Evolutionary conservation across 2,113 vertebrate species (phyloP), one percentile per base, ranked within the genome.

Genomic region (Elephas maximus): DNA sequence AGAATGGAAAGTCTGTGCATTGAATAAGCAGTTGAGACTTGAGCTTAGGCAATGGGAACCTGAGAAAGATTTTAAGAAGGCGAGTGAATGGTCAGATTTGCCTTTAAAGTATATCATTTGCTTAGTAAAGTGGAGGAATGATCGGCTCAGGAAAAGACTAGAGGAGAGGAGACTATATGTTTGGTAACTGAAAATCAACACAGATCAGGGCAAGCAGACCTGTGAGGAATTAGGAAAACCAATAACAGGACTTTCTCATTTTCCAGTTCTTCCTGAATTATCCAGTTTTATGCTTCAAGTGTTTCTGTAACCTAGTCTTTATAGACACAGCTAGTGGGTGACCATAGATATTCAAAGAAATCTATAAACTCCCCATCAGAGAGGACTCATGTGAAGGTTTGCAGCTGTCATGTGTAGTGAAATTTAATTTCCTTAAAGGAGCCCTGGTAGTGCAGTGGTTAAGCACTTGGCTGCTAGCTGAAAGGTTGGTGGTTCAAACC

Each of bases 181-280:
- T 57, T 65, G 33, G 21, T 44, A 60, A 41, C 41, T 77, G 60
- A 17, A 2, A 48, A n/a, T 79, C 20, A 62, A n/a, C 28, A 23
- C 37, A 48, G 53, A 24, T n/a, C 62, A 57, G 10, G 62, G 23
- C 14, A 96, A 94, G 63, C 23, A 45, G 62, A 69, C 8, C 28
- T 92, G 33, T 28, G 78, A 21, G 20, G 45, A 95, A 81, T 89
- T 76, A 45, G 62, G 2, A 57, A 65, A 83, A 45, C 57, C 18
- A 80, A 44, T 60, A 80, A 71, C 57, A 96, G 18, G 21, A 0
- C 18, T 80, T 76, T 74, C 18, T 93, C 26, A 74, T 74, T 96
- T 80, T 90, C 60, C 76, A 67, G 18, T 91, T 95, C 87, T 62
- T 65, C 51, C 44, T 37, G 65, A 96, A 73, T 74, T 81, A 73